Evolutionary conservation across 1,140 invertebrate species (phyloP).

Genomic region (Protaetia brevitarsis): DNA sequence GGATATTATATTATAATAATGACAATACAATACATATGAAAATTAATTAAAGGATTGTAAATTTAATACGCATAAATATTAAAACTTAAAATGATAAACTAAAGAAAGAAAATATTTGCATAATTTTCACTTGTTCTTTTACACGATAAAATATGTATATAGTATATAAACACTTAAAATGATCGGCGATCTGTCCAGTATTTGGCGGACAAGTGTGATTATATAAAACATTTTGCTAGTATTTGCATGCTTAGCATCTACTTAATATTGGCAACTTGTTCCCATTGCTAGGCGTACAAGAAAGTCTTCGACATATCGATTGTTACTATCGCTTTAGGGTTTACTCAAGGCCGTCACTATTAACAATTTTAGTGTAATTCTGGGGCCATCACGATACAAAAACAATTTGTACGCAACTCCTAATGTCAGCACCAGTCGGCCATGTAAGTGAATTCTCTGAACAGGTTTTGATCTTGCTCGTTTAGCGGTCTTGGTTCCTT

Average conservation of each 20-base stretch:
- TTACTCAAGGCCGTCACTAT: not conserved
- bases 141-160: not conserved
- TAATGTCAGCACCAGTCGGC: constrained; percentile 84
- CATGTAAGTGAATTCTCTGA: constrained; percentile 97
- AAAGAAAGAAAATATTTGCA: not conserved
- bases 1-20: constrained; percentile 5
- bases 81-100: not conserved
- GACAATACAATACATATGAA: constrained; percentile 22
- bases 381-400: not conserved
- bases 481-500: constrained; percentile 90
- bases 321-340: not conserved
- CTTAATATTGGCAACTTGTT: constrained; percentile 18
- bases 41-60: constrained; percentile 8
- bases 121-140: no score
- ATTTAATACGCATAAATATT: constrained; percentile 19
- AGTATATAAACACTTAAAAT: constrained; percentile 4
- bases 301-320: not conserved
- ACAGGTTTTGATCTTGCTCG: constrained; percentile 84
- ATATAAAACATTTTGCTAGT: not conserved
- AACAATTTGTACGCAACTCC: not conserved
- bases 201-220: not conserved
- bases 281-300: not conserved
- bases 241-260: constrained; percentile 7
- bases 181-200: not conserved
- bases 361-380: not conserved